Evolutionary conservation across 2,113 vertebrate genomes (phyloP).

Genomic region (Toxostoma redivivum): DNA sequence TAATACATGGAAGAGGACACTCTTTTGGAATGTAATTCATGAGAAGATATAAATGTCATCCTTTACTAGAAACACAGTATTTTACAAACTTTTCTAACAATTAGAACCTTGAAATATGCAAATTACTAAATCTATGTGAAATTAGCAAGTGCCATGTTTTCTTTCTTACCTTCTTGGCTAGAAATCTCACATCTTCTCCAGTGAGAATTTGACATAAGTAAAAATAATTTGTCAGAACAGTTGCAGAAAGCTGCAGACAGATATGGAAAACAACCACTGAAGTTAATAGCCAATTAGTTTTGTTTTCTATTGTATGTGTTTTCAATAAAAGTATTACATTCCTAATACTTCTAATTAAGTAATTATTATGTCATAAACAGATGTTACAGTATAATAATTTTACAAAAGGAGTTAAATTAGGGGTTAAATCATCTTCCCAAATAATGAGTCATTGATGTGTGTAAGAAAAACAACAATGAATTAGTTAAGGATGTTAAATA

Average conservation of each 20-base stretch:
- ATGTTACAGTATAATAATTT: background rate
- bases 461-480: background rate
- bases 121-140: background rate
- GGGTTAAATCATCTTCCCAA: background rate
- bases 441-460: background rate
- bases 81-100: background rate
- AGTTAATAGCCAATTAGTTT: background rate
- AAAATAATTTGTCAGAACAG: background rate
- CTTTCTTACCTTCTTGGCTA: background rate
- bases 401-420: background rate
- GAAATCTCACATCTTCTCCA: background rate
- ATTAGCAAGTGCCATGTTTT: background rate
- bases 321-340: background rate
- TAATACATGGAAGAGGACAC: background rate
- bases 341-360: background rate
- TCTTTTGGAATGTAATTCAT: background rate
- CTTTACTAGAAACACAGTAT: background rate
- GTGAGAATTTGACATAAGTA: background rate
- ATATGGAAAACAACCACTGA: background rate
- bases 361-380: background rate
- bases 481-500: background rate
- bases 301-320: background rate
- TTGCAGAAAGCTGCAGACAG: background rate
- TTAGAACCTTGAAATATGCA: background rate
- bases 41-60: background rate